Percentiles rank a stretch among this genome's conserved stretches.
Evolutionary conservation across 2,888 invertebrate species (phyloP).

Genomic region (Epinotia ramella): DNA sequence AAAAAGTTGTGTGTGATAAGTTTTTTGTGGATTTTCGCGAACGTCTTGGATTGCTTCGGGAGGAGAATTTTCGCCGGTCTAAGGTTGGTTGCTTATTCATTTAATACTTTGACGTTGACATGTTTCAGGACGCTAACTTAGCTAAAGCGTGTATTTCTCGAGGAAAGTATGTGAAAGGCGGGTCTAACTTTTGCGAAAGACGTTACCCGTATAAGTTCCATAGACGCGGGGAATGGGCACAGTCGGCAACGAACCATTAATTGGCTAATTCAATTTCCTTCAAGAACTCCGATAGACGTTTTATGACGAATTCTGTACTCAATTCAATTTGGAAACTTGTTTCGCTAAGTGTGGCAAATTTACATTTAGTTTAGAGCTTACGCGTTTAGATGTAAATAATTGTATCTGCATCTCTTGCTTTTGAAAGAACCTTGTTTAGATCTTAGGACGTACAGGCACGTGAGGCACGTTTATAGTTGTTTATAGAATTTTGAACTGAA

Average conservation of each 20-base stretch:
- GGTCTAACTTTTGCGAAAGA: background rate
- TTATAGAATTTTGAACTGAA: slow-evolving; percentile 1
- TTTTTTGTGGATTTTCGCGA: slow-evolving; percentile 46
- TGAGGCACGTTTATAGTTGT: background rate
- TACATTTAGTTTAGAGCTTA: background rate
- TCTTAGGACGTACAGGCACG: background rate
- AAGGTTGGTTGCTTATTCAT: slow-evolving; percentile 51
- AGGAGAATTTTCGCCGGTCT: slow-evolving; percentile 52
- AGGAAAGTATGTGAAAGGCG: slow-evolving; percentile 6
- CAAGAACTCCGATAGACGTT: slow-evolving; percentile 7
- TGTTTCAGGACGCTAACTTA: slow-evolving; percentile 5
- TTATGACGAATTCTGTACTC: background rate
- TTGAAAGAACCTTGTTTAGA: background rate
- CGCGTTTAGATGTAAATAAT: background rate
- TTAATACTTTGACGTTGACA: slow-evolving; percentile 24
- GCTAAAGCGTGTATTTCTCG: background rate
- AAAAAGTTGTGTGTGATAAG: slow-evolving; percentile 48
- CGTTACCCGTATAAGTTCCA: slow-evolving; percentile 5
- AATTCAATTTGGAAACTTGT: slow-evolving; percentile 16
- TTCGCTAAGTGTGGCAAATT: slow-evolving; percentile 14
- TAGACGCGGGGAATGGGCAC: slow-evolving; percentile 23
- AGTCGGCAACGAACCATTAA: background rate
- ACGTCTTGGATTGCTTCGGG: slow-evolving; percentile 42
- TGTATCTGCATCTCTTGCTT: background rate
- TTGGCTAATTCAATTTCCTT: slow-evolving; percentile 38